These are phyloP conservation scores for Zosterops pallidus DNA, from an alignment of 2,113 vertebrate species.

Conservation along the genomic window DNA sequence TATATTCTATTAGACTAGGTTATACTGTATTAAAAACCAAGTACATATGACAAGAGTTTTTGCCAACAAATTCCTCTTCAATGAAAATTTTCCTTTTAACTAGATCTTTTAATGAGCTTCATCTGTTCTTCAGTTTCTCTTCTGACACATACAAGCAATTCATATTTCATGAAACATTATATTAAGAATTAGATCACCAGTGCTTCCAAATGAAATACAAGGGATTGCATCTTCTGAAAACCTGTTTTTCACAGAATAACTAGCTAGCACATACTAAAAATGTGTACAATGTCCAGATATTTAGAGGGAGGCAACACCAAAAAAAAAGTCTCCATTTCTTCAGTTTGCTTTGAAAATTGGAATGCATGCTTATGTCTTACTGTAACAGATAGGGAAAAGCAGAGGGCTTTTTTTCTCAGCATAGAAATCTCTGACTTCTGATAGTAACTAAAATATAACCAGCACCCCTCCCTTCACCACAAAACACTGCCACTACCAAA, in stretches of 20 bases:
- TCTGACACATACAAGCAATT: neutral
- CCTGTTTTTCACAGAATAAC: neutral
- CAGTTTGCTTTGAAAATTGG: neutral
- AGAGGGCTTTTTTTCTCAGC: neutral
- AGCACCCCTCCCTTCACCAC: fast-evolving
- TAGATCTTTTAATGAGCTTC: neutral
- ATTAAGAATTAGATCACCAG: neutral
- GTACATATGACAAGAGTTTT: neutral
- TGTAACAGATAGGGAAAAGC: neutral
- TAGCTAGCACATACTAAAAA: neutral
- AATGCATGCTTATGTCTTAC: neutral
- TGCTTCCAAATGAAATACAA: neutral
- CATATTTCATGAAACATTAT: neutral
- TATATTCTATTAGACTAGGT: neutral
- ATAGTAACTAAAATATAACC: neutral
- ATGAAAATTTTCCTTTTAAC: neutral
- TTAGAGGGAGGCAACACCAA: neutral
- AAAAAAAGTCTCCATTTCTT: neutral
- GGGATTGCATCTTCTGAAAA: neutral
- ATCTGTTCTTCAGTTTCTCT: neutral
- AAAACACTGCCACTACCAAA: neutral
- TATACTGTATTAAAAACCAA: neutral
- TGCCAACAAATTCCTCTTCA: neutral
- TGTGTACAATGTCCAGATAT: neutral
- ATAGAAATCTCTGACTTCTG: neutral